Evolutionary conservation across 1,140 invertebrate species (phyloP).

Genomic region (Apis dorsata): DNA sequence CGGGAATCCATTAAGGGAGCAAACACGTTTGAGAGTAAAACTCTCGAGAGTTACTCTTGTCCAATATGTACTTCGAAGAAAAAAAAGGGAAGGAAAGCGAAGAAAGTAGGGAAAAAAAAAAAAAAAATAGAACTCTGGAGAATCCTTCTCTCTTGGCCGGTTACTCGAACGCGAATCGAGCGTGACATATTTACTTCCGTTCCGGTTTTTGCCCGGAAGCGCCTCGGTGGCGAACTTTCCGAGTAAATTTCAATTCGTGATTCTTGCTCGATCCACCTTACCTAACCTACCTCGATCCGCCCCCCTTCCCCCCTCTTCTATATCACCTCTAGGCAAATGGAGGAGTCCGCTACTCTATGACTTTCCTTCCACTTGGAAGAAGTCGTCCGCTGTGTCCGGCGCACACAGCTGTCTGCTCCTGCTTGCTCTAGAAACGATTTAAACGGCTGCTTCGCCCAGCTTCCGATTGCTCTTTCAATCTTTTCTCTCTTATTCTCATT

Average conservation of each 20-base stretch:
- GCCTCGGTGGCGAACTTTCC: slow-evolving; percentile 39
- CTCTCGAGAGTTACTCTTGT: too few relatives aligned
- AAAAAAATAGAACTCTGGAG: slow-evolving; percentile 2
- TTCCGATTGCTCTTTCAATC: neutral
- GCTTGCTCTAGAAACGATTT: slow-evolving; percentile 35
- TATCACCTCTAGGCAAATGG: slow-evolving; percentile 28
- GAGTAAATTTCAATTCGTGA: slow-evolving; percentile 52
- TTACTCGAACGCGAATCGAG: slow-evolving; percentile 40
- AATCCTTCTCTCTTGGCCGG: slow-evolving; percentile 8
- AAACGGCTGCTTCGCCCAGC: neutral
- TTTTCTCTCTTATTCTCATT: too few relatives aligned
- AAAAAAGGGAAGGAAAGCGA: neutral
- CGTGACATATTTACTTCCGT: slow-evolving; percentile 50
- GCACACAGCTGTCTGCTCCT: slow-evolving; percentile 27
- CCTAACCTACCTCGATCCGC: neutral
- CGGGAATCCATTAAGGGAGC: too few relatives aligned
- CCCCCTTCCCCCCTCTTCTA: neutral
- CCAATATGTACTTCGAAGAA: neutral
- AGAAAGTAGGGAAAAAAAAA: neutral
- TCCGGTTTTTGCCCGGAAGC: slow-evolving; percentile 34
- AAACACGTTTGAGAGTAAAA: too few relatives aligned
- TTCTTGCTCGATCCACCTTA: neutral
- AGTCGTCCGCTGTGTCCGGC: slow-evolving; percentile 20
- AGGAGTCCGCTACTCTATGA: slow-evolving; percentile 25
- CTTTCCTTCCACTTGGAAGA: slow-evolving; percentile 32